Percentiles rank a stretch among this genome's conserved stretches.
Evolutionary conservation across 2,797 vertebrate genomes (phyloP).

Genomic region (Otus scops): DNA sequence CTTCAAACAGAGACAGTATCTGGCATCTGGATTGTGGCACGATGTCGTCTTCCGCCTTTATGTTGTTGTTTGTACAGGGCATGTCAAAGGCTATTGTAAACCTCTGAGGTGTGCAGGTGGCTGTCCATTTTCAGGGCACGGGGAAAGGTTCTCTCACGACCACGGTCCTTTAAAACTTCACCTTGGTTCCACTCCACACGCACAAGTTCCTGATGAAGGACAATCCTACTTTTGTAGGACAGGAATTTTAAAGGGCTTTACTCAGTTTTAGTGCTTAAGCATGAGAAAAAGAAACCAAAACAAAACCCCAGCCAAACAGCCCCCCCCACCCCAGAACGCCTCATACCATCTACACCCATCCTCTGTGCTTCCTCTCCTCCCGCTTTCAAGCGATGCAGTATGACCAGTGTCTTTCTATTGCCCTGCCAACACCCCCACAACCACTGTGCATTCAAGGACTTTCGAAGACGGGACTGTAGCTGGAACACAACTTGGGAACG

Average conservation of each 20-base stretch:
- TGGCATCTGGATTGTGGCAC: conserved; percentile 9
- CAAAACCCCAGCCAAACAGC: neutral
- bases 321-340: neutral
- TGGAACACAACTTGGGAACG: neutral
- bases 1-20: neutral
- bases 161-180: neutral
- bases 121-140: neutral
- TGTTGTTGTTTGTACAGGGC: neutral
- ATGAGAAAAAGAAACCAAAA: neutral
- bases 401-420: neutral
- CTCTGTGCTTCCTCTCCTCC: neutral
- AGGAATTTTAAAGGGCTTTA: neutral
- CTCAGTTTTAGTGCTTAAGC: neutral
- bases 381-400: neutral
- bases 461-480: neutral
- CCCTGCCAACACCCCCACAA: neutral
- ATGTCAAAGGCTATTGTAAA: neutral
- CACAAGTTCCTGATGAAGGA: neutral
- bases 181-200: neutral
- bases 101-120: neutral
- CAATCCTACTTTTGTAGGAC: neutral
- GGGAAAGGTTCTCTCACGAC: neutral
- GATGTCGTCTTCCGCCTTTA: neutral
- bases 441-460: neutral
- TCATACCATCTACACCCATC: neutral